Base-by-base conservation (phyloP, 2,113 vertebrate species). In the Rattus rattus region DNA sequence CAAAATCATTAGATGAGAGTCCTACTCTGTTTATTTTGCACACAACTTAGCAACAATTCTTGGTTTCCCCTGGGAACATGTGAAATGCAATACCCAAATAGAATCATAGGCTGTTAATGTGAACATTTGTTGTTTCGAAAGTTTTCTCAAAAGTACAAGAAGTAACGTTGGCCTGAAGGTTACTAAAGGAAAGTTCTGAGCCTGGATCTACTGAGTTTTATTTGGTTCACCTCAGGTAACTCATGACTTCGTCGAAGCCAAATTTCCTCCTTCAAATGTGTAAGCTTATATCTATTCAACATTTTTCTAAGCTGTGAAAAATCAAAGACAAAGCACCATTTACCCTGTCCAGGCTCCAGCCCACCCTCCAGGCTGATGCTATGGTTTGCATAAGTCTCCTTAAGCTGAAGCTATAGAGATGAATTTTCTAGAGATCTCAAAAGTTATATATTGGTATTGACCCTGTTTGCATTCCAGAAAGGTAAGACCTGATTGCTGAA, bases 111-210 rank as follows among this genome's bases (percentile, higher is more conserved):
- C 12, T 49, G n/a, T 36, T 65, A 84, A 81, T 67, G 24, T 54
- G 65, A 81, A n/a, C n/a, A 54, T 67, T 81, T 77, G 14, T 61
- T 95, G 33, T 95, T 75, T 49, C 24, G 16, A 0, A 92, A 88
- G n/a, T 88, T 80, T 10, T n/a, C 76, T 92, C 73, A n/a, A 87
- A 94, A 39, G 39, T n/a, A 81, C 67, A 84, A 88, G 79, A 56
- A 85, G 54, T 1, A 65, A 16, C 47, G 26, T 10, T 88, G 59
- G 11, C 10, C 26, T 1, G 17, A 77, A 16, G n/a, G 26, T 65
- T 49, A 43, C n/a, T 70, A 88, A 36, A 49, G 36, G 7, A 80
- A 72, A 70, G 75, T 73, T 85, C 13, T 39, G 7, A 87, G 8
- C 43, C 33, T 16, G 30, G 0, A 70, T 75, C 43, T 28, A 59